These are phyloP conservation scores for Camelus dromedarius DNA, from an alignment of 2,113 vertebrate genomes.

Conservation along the genomic window DNA sequence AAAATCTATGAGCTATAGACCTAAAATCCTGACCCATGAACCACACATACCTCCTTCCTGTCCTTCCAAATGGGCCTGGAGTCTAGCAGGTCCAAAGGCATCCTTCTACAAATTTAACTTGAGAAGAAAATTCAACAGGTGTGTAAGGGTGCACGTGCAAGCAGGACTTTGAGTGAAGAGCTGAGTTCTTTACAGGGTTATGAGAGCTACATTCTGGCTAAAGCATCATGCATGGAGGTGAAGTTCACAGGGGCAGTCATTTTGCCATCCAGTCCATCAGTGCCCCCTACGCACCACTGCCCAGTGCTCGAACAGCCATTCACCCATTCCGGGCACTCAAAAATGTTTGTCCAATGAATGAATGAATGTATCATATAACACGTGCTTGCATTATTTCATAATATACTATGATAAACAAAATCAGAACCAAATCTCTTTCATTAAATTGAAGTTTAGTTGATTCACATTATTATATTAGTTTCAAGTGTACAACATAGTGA, in stretches of 20 bases:
- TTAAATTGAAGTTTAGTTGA: too few species aligned
- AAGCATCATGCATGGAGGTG: not conserved
- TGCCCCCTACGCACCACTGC: not conserved
- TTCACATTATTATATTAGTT: too few species aligned
- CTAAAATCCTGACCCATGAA: too few species aligned
- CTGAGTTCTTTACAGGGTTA: rapidly evolving
- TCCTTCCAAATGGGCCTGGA: too few species aligned
- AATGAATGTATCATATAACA: rapidly evolving
- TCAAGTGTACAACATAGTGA: too few species aligned
- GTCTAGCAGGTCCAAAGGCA: not conserved
- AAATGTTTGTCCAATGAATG: not conserved
- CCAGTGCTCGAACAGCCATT: rapidly evolving
- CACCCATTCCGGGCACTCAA: not conserved
- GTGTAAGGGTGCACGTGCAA: not conserved
- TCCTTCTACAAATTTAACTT: not conserved
- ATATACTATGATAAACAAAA: not conserved
- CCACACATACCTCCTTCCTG: too few species aligned
- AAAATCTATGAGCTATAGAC: not conserved
- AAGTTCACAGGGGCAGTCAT: not conserved
- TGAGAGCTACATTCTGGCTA: too few species aligned
- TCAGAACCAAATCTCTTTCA: not conserved
- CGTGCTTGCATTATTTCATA: not conserved
- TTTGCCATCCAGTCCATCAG: not conserved
- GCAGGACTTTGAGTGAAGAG: not conserved
- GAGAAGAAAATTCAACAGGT: not conserved